Base-by-base conservation (phyloP, 1,140 invertebrate species). In the Ctenoplectra terminalis region DNA sequence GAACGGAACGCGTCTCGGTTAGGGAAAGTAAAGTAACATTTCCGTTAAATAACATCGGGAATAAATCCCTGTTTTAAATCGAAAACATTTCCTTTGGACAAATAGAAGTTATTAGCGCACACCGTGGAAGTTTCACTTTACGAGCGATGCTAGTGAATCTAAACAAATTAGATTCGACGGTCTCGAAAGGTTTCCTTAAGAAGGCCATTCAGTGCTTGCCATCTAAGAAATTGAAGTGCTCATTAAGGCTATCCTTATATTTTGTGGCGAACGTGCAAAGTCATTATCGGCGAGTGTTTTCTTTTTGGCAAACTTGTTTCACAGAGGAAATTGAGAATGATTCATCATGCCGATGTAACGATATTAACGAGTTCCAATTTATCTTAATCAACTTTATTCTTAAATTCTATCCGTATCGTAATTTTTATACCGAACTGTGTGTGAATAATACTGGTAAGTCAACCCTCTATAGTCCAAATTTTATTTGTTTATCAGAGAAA, bases 151-250 rank as follows among this genome's bases (percentile, higher is more conserved):
- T n/a, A n/a, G n/a, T n/a, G n/a, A n/a, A n/a, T n/a, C n/a, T n/a
- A n/a, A n/a, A n/a, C n/a, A n/a, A n/a, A n/a, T 20, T 34, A 63
- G 70, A 81, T 67, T 73, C 60, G 48, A 56, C 48, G 52, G 17
- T 58, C 37, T 77, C 34, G 26, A 64, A 63, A 73, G 50, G 46
- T 54, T 67, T 52, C 75, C 48, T 58, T 29, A 34, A 20, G 37
- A 74, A 64, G 29, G 43, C 15, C 56, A 83, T 58, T 37, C 31
- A 46, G 6, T 56, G 56, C 69, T 52, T 48, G 50, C 26, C 31
- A 46, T 69, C 70, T 46, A 46, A 40, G 13, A 77, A 54, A 87
- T 80, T 87, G 26, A 54, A 87, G 69, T 52, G 58, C 69, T 74
- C 74, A 80, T 81, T 72, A 83, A 73, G 54, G 15, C 34, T 34